phyloP scores from a whole-genome alignment of 2,113 vertebrate genomes.

The Propithecus coquereli region DNA sequence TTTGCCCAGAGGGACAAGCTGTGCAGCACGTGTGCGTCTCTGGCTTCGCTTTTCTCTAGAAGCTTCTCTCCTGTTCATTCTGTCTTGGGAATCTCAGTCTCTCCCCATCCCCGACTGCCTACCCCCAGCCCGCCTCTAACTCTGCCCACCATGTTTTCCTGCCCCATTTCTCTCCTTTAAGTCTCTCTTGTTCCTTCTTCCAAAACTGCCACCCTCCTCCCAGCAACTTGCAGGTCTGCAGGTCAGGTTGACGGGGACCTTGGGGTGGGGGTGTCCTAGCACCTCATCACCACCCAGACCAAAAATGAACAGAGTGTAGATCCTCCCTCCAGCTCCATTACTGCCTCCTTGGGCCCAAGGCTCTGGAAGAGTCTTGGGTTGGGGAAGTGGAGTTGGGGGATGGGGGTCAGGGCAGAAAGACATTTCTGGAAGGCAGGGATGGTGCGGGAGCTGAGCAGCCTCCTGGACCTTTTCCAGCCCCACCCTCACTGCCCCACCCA shows the following conservation, averaged over 20 bases:
- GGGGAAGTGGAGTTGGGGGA: not conserved
- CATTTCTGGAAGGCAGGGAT: not conserved
- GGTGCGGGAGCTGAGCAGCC: not conserved
- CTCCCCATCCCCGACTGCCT: too few species aligned
- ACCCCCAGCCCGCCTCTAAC: not conserved
- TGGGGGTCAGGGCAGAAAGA: not conserved
- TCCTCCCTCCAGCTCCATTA: not conserved
- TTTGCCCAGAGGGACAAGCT: not conserved
- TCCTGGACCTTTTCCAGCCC: too few species aligned
- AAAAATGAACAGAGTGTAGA: not conserved
- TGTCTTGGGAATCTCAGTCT: not conserved
- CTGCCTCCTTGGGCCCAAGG: not conserved
- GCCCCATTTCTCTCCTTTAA: not conserved
- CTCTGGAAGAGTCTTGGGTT: not conserved
- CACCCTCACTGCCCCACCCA: too few species aligned
- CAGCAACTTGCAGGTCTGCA: not conserved
- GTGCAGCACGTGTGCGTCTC: rapidly evolving
- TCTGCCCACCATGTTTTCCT: not conserved
- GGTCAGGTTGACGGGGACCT: not conserved
- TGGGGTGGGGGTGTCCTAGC: too few species aligned
- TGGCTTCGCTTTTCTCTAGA: not conserved
- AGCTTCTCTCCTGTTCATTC: not conserved
- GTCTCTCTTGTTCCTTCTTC: not conserved
- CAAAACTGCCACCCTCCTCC: not conserved
- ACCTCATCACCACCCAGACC: not conserved